Evolutionary conservation across 2,797 vertebrate genomes (phyloP).

Genomic region (Pseudochaenichthys georgianus): DNA sequence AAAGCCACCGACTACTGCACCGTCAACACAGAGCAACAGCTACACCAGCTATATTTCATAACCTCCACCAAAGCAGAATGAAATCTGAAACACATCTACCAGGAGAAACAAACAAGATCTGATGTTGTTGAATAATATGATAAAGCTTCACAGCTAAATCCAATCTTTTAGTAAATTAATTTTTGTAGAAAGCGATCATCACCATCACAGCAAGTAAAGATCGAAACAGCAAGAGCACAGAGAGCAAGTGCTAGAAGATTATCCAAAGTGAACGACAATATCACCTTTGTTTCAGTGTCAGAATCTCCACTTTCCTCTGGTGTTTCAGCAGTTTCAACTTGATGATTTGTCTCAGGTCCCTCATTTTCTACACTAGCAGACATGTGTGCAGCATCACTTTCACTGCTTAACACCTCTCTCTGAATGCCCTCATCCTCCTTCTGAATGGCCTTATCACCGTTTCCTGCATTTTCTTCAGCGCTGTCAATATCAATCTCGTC

Average conservation of each 20-base stretch:
- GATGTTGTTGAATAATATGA: conserved; percentile 17
- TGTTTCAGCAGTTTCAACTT: conserved; percentile 54
- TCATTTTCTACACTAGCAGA: conserved; percentile 61
- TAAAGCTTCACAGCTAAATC: conserved; percentile 2
- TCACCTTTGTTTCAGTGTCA: conserved; percentile 77
- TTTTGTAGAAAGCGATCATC: conserved; percentile 43
- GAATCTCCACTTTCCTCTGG: conserved; percentile 69
- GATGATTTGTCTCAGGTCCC: conserved; percentile 35
- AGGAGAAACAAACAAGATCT: conserved; percentile 7
- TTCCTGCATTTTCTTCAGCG: conserved; percentile 53
- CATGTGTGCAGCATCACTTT: conserved; percentile 9
- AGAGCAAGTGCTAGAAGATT: conserved; percentile 35
- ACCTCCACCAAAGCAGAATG: conserved; percentile 26
- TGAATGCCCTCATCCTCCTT: conserved; percentile 36
- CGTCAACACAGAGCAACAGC: conserved; percentile 28
- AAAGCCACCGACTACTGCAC: conserved; percentile 28
- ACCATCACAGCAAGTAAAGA: conserved; percentile 59
- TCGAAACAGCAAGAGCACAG: conserved; percentile 39
- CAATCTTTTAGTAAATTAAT: background rate
- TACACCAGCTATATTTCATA: conserved; percentile 21
- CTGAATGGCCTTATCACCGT: conserved; percentile 23
- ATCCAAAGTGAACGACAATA: conserved; percentile 48
- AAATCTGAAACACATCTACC: conserved; percentile 26
- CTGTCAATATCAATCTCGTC: conserved; percentile 69
- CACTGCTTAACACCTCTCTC: background rate